These are phyloP conservation scores for Spatula clypeata DNA, from an alignment of 2,797 vertebrate genomes.

Conservation along the genomic window DNA sequence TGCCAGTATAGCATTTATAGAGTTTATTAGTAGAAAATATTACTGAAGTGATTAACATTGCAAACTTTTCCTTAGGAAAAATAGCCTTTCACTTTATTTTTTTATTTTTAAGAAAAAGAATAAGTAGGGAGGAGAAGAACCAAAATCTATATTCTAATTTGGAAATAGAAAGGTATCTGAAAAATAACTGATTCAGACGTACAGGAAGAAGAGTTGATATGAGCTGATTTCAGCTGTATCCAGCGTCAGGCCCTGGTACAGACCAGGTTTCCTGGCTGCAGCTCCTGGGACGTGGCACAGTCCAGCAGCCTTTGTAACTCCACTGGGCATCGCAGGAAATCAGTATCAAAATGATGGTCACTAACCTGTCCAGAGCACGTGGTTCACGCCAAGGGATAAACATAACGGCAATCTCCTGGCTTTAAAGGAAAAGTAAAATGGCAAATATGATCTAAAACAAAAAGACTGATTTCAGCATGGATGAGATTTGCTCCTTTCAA, in stretches of 20 bases:
- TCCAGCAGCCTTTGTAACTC: fast-evolving
- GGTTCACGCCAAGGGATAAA: background rate
- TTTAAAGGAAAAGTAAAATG: background rate
- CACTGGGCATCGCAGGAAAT: background rate
- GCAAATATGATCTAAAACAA: background rate
- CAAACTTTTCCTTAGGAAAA: background rate
- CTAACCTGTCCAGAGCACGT: background rate
- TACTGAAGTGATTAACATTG: background rate
- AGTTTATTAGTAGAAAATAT: background rate
- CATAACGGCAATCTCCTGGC: background rate
- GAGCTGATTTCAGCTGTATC: background rate
- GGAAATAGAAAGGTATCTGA: background rate
- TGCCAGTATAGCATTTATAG: background rate
- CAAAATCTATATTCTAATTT: background rate
- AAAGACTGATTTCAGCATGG: background rate
- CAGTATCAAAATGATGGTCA: fast-evolving
- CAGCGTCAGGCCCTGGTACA: background rate
- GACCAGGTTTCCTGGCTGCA: background rate
- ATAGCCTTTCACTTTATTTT: background rate
- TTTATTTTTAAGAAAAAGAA: background rate
- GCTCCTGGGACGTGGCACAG: background rate
- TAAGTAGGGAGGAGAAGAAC: background rate
- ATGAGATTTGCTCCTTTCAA: background rate
- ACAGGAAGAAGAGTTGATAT: background rate
- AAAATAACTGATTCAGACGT: background rate